These are phyloP conservation scores for Portevinia maculata DNA, from an alignment of 2,888 invertebrate species.

Conservation along the genomic window DNA sequence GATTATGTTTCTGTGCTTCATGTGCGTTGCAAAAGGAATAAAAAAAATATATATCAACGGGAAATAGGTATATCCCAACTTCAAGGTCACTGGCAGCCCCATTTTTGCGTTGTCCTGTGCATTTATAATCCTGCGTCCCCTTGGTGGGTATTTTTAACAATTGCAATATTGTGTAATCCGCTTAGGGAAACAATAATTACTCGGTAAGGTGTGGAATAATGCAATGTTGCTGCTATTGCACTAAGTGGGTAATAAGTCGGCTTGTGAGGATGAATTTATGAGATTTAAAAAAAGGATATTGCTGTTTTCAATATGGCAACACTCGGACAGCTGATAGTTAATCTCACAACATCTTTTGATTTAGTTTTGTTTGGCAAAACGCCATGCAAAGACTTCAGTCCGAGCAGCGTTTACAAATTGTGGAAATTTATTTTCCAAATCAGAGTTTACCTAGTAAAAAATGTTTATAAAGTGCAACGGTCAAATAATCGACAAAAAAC, in stretches of 20 bases:
- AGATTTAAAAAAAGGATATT: too few species aligned
- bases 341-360: too few species aligned
- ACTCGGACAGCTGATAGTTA: too few species aligned
- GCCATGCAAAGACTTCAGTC: too few species aligned
- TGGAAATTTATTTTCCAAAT: too few species aligned
- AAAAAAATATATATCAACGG: constrained; percentile 4
- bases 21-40: constrained; percentile 36
- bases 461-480: too few species aligned
- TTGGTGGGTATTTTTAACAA: constrained; percentile 33
- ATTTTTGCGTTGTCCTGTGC: constrained; percentile 40
- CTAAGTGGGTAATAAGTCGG: constrained; percentile 35
- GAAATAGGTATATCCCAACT: constrained; percentile 19
- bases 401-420: too few species aligned
- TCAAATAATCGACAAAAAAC: too few species aligned
- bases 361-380: too few species aligned
- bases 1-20: not conserved
- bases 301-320: too few species aligned
- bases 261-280: not conserved
- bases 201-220: constrained; percentile 6
- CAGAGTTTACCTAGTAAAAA: too few species aligned
- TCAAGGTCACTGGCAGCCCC: constrained; percentile 59
- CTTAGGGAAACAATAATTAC: constrained; percentile 42
- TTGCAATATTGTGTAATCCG: constrained; percentile 56
- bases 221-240: constrained; percentile 24
- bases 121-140: constrained; percentile 39